A percentile compares a stretch with the other conserved stretches of the same genome.
Evolutionary conservation across 1,140 invertebrate genomes (phyloP).

Genomic region (Dendroctonus ponderosae): DNA sequence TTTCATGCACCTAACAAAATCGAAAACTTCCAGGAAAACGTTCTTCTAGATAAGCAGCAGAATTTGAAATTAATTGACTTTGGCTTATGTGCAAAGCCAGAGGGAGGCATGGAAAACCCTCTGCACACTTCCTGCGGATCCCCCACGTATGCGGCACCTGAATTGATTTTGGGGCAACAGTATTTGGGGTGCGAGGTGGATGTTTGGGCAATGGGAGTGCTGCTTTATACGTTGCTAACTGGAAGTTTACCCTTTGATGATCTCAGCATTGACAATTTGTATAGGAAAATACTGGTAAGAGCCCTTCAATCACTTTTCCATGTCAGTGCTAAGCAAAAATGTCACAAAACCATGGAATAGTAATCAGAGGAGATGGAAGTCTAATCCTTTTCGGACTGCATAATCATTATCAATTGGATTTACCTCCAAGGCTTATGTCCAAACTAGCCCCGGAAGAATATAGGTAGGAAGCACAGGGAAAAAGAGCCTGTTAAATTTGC

Average conservation of each 20-base stretch:
- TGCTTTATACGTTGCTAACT: conserved; percentile 78
- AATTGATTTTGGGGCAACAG: conserved; percentile 75
- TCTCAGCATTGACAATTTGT: conserved; percentile 65
- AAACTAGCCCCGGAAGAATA: conserved; percentile 33
- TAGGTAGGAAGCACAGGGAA: neutral
- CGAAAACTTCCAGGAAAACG: conserved; percentile 65
- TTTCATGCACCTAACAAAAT: too few relatives aligned
- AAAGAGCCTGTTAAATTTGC: conserved; percentile 1
- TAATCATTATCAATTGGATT: conserved; percentile 29
- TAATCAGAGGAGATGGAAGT: conserved; percentile 32
- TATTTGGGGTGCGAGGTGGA: conserved; percentile 75
- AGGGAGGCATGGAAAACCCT: conserved; percentile 66
- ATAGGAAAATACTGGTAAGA: conserved; percentile 77
- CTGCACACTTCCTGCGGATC: conserved; percentile 84
- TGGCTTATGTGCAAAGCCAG: conserved; percentile 81
- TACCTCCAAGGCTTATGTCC: conserved; percentile 31
- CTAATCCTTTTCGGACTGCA: conserved; percentile 31
- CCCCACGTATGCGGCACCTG: conserved; percentile 88
- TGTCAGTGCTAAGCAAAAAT: conserved; percentile 3
- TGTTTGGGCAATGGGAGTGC: conserved; percentile 81
- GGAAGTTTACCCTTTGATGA: conserved; percentile 78
- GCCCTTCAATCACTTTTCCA: neutral
- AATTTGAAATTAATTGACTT: conserved; percentile 88
- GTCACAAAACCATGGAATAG: conserved; percentile 23
- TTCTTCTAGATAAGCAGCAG: conserved; percentile 75